phyloP scores from a whole-genome alignment of 2,888 invertebrate species.

The Lasius fuliginosus region DNA sequence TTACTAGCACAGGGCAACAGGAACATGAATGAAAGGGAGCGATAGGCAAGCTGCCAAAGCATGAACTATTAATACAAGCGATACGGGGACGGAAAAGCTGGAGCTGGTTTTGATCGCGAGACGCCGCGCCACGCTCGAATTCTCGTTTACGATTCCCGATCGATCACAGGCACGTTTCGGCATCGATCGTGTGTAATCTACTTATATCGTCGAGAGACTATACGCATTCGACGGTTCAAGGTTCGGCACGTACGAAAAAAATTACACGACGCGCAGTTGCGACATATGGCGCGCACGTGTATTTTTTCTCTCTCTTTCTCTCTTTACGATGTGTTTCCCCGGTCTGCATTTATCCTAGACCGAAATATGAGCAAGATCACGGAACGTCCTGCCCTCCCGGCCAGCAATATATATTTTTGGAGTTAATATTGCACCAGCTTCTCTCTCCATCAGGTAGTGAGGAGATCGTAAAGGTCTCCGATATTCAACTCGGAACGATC shows the following conservation, averaged over 20 bases:
- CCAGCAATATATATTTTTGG: conserved; percentile 70
- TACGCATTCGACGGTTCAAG: conserved; percentile 67
- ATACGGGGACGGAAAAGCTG: conserved; percentile 58
- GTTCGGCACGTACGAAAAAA: conserved; percentile 70
- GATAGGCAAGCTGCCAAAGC: conserved; percentile 76
- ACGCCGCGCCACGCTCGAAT: conserved; percentile 35
- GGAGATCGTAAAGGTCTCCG: conserved; percentile 68
- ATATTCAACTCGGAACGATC: conserved; percentile 62
- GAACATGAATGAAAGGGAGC: conserved; percentile 75
- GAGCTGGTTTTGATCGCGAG: conserved; percentile 60
- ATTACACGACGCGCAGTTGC: conserved; percentile 35
- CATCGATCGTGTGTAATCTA: background rate
- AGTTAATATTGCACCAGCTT: conserved; percentile 56
- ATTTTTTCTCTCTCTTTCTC: background rate
- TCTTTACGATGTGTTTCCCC: conserved; percentile 51
- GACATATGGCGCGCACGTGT: conserved; percentile 77
- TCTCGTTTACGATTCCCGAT: conserved; percentile 26
- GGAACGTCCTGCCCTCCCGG: conserved; percentile 41
- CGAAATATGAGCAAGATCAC: conserved; percentile 72
- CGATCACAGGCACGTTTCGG: background rate
- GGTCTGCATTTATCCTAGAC: conserved; percentile 71
- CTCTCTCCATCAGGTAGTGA: conserved; percentile 43
- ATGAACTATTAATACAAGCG: conserved; percentile 69
- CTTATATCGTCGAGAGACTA: background rate
- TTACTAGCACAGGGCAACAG: conserved; percentile 63